A percentile compares a stretch with the other conserved stretches of the same genome.
These are phyloP conservation scores for Rhagonycha fulva DNA, from an alignment of 2,888 invertebrate species.

Conservation along the genomic window DNA sequence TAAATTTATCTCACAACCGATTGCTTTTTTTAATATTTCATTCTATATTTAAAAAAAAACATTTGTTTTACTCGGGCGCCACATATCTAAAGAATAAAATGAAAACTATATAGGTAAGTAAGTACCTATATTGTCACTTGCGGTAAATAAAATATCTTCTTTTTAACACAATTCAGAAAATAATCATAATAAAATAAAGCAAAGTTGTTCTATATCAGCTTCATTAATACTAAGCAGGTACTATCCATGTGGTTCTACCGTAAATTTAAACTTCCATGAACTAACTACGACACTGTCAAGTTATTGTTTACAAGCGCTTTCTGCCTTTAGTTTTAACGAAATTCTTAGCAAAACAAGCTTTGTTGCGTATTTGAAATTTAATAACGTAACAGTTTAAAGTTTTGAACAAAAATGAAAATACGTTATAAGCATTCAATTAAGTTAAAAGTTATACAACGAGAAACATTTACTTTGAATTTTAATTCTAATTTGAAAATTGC, in stretches of 20 bases:
- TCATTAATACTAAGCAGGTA: conserved; percentile 11
- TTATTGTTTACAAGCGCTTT: conserved; percentile 22
- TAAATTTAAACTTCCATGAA: conserved; percentile 14
- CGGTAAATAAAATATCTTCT: too few species aligned
- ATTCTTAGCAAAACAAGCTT: conserved; percentile 11
- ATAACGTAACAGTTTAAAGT: neutral
- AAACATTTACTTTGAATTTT: neutral
- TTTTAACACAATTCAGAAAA: neutral
- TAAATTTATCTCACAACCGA: neutral
- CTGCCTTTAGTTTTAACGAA: conserved; percentile 9
- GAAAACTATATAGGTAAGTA: too few species aligned
- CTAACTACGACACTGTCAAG: conserved; percentile 14
- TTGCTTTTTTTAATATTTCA: neutral
- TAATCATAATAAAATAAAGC: neutral
- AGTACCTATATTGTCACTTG: too few species aligned
- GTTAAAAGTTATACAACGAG: neutral
- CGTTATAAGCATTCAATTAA: neutral
- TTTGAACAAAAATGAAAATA: neutral
- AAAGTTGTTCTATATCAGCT: neutral
- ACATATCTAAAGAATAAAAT: neutral
- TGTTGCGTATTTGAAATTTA: conserved; percentile 15
- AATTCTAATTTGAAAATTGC: neutral
- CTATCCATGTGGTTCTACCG: conserved; percentile 15
- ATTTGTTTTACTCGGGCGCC: neutral
- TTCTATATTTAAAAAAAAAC: too few species aligned